Percentiles rank a stretch among this genome's conserved stretches.
Evolutionary conservation across 2,888 invertebrate genomes (phyloP).

Genomic region (Chesias legatella): DNA sequence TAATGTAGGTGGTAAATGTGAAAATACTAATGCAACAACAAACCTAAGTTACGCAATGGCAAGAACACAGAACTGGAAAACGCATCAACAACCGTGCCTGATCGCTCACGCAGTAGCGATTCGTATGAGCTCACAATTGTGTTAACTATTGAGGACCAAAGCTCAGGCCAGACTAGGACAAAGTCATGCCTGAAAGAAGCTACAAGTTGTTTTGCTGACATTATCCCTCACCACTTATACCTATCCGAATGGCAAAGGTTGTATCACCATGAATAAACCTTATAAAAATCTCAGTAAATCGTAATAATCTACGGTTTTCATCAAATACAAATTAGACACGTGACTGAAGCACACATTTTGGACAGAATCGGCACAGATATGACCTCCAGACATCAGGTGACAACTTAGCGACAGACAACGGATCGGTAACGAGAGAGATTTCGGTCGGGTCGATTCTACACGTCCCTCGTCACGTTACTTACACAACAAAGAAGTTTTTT

Average conservation of each 20-base stretch:
- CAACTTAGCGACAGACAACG: constrained; percentile 45
- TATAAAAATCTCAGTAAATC: neutral
- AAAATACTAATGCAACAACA: constrained; percentile 1
- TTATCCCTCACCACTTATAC: constrained; percentile 1
- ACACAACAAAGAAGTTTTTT: constrained; percentile 50
- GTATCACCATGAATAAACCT: neutral
- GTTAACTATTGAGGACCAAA: neutral
- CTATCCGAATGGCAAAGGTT: constrained; percentile 4
- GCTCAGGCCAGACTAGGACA: neutral
- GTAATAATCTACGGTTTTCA: constrained; percentile 4
- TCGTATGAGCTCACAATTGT: constrained; percentile 4
- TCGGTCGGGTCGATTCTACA: constrained; percentile 50
- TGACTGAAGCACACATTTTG: constrained; percentile 53
- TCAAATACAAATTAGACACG: constrained; percentile 38
- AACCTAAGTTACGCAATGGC: constrained; percentile 5
- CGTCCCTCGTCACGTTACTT: constrained; percentile 44
- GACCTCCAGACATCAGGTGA: constrained; percentile 73
- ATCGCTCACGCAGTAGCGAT: constrained; percentile 2
- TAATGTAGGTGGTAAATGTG: too few species aligned
- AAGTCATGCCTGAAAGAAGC: constrained; percentile 4
- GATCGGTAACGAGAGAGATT: constrained; percentile 40
- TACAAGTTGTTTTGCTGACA: constrained; percentile 20
- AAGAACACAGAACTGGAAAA: constrained; percentile 9
- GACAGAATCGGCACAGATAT: constrained; percentile 44
- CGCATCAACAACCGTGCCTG: constrained; percentile 11